phyloP scores from a whole-genome alignment of 2,888 invertebrate genomes.

The Agrotis exclamationis region DNA sequence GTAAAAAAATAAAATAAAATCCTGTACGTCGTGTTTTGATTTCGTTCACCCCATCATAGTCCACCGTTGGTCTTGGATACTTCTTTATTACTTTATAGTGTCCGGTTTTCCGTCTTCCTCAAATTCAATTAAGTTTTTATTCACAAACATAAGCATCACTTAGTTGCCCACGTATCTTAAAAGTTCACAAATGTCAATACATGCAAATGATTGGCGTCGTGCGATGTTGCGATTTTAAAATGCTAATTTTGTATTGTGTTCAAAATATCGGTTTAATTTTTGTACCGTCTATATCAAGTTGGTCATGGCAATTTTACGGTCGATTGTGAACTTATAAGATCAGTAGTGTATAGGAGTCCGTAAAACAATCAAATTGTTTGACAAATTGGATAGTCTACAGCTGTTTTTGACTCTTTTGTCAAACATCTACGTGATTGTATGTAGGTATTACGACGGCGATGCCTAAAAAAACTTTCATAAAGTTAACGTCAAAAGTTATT shows the following conservation, averaged over 20 bases:
- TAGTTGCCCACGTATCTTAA: slow-evolving; percentile 2
- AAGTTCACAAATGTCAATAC: slow-evolving; percentile 60
- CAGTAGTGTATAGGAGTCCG: too few species aligned
- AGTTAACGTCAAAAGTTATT: too few species aligned
- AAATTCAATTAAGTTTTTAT: neutral
- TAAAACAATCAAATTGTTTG: too few species aligned
- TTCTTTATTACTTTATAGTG: neutral
- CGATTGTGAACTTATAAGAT: slow-evolving; percentile 15
- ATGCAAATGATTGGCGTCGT: slow-evolving; percentile 51
- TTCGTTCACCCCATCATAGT: too few species aligned
- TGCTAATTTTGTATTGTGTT: slow-evolving; percentile 50
- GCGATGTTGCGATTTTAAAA: slow-evolving; percentile 43
- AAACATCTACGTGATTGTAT: too few species aligned
- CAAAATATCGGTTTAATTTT: slow-evolving; percentile 23
- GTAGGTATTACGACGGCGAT: too few species aligned
- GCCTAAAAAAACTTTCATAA: too few species aligned
- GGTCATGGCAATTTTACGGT: slow-evolving; percentile 9
- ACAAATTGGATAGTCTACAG: too few species aligned
- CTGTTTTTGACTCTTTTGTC: too few species aligned
- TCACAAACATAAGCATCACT: slow-evolving; percentile 1
- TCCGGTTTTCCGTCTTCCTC: neutral
- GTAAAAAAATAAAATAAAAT: too few species aligned
- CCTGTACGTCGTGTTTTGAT: too few species aligned
- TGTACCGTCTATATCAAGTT: slow-evolving; percentile 23
- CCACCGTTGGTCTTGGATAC: neutral